These are phyloP conservation scores for Trichogramma pretiosum DNA, from an alignment of 1,140 invertebrate species.

Conservation along the genomic window DNA sequence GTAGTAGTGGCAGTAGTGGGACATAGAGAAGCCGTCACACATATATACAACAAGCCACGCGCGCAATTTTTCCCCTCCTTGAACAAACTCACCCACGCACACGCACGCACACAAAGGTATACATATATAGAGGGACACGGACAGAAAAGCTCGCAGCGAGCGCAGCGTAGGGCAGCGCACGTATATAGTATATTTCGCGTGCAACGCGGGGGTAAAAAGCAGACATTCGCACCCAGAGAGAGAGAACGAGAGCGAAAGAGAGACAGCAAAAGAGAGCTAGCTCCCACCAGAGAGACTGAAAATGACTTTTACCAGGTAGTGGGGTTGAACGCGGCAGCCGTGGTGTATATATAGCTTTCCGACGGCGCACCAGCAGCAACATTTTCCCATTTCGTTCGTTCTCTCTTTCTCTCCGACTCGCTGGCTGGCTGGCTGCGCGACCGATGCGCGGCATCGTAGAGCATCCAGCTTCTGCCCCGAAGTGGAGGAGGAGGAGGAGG, in stretches of 20 bases:
- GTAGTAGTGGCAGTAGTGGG: too few relatives aligned
- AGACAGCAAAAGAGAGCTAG: too few relatives aligned
- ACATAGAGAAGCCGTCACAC: too few relatives aligned
- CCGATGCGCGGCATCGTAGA: constrained; percentile 28
- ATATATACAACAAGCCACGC: too few relatives aligned
- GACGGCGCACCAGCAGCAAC: background rate
- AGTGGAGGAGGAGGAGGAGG: constrained; percentile 22
- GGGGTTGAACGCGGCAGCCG: constrained; percentile 19
- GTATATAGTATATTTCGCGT: too few relatives aligned
- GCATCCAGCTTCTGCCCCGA: constrained; percentile 19
- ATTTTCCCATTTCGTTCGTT: constrained; percentile 13
- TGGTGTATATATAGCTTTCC: too few relatives aligned
- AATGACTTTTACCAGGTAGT: constrained; percentile 4
- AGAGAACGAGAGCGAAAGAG: background rate
- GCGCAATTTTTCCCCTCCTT: too few relatives aligned
- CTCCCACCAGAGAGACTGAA: constrained; percentile 28
- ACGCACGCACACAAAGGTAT: too few relatives aligned
- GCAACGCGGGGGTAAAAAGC: background rate
- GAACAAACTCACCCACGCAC: too few relatives aligned
- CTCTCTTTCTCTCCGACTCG: background rate
- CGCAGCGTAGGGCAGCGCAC: too few relatives aligned
- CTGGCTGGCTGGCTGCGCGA: background rate
- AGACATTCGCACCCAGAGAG: background rate
- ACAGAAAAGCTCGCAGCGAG: too few relatives aligned
- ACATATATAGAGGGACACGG: too few relatives aligned